A percentile compares a stretch with the other conserved stretches of the same genome.
phyloP scores from a whole-genome alignment of 2,113 vertebrate species.

The Gambusia holbrooki region DNA sequence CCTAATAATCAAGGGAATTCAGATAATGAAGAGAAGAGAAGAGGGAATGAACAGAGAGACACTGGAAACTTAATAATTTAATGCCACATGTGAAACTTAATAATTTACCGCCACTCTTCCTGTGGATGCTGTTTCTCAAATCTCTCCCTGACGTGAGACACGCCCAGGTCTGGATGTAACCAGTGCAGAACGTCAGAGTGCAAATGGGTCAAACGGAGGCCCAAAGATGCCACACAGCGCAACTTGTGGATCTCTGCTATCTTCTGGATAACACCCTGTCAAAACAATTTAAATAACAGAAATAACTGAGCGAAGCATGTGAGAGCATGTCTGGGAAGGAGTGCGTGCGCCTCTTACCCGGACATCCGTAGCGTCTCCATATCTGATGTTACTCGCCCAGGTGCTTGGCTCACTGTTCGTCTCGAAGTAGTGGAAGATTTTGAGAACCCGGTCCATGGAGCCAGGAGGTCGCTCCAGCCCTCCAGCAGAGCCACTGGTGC shows the following conservation, averaged over 20 bases:
- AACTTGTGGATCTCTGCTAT: slow-evolving; percentile 96
- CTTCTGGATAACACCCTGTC: slow-evolving; percentile 97
- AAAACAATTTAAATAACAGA: slow-evolving; percentile 14
- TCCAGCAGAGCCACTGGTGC: slow-evolving; percentile 83
- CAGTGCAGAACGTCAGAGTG: slow-evolving; percentile 93
- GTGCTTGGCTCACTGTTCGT: slow-evolving; percentile 90
- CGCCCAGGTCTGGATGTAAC: slow-evolving; percentile 96
- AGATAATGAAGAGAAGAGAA: not conserved
- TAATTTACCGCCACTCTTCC: slow-evolving; percentile 95
- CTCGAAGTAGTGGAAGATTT: slow-evolving; percentile 98
- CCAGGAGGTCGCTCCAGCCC: slow-evolving; percentile 89
- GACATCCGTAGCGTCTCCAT: slow-evolving; percentile 96
- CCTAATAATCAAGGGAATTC: not conserved
- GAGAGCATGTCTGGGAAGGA: too few relatives aligned
- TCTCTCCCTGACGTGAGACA: slow-evolving; percentile 93
- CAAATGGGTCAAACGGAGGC: slow-evolving; percentile 93
- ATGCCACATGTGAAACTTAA: too few relatives aligned
- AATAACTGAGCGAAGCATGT: not conserved
- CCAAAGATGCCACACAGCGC: slow-evolving; percentile 92
- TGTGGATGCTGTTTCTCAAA: slow-evolving; percentile 93
- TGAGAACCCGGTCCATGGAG: slow-evolving; percentile 91
- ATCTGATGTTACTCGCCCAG: slow-evolving; percentile 96
- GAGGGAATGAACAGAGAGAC: not conserved
- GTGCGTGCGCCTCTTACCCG: slow-evolving; percentile 80
- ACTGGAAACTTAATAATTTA: not conserved